phyloP scores from a whole-genome alignment of 2,797 vertebrate species.

The Artibeus jamaicensis region DNA sequence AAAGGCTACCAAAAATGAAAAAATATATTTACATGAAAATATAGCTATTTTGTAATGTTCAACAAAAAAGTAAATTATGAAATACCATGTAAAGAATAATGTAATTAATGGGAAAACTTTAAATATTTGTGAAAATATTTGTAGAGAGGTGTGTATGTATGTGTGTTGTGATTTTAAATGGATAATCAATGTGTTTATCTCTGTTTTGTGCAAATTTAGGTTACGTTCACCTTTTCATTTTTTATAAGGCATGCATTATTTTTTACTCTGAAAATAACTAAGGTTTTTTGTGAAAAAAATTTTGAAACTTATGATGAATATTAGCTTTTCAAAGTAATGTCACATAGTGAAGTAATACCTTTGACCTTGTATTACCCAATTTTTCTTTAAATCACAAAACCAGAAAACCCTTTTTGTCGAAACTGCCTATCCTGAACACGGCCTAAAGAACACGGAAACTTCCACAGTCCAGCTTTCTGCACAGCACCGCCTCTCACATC shows the following conservation, averaged over 20 bases:
- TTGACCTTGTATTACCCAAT: neutral
- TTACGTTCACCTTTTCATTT: neutral
- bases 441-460: neutral
- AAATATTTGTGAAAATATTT: neutral
- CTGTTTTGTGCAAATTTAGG: neutral
- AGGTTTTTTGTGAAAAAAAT: neutral
- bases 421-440: neutral
- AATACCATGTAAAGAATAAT: neutral
- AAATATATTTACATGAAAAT: neutral
- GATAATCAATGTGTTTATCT: neutral
- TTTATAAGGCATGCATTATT: neutral
- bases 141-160: neutral
- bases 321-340: neutral
- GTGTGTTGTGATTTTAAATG: neutral
- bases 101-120: neutral
- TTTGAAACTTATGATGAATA: neutral
- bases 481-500: fast-evolving
- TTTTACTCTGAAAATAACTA: neutral
- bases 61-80: neutral
- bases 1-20: neutral
- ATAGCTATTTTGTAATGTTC: neutral
- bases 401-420: neutral
- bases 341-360: neutral
- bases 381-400: neutral
- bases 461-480: neutral